A percentile compares a stretch with the other conserved stretches of the same genome.
phyloP scores from a whole-genome alignment of 64 coral and sea anemone species.

The Actinia tenebrosa region DNA sequence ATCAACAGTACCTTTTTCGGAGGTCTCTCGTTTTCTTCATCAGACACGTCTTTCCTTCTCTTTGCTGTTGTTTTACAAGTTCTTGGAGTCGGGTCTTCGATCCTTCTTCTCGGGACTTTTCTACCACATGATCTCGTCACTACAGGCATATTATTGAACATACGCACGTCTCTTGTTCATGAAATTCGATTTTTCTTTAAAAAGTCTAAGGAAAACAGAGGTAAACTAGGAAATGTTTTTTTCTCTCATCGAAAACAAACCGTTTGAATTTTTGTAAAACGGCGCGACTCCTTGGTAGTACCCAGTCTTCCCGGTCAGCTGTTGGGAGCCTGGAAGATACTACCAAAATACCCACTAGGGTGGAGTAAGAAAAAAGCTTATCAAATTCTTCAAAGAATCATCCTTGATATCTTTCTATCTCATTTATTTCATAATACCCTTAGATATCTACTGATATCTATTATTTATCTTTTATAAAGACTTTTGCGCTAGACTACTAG shows the following conservation, averaged over 20 bases:
- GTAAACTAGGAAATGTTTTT: neutral
- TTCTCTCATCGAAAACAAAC: constrained; percentile 13
- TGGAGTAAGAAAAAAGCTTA: neutral
- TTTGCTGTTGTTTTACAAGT: neutral
- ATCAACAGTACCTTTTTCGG: neutral
- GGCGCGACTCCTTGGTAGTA: neutral
- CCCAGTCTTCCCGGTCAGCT: neutral
- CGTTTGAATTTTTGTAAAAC: constrained; percentile 23
- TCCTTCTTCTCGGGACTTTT: constrained; percentile 16
- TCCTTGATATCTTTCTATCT: no score
- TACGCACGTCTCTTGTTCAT: neutral
- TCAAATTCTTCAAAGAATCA: neutral
- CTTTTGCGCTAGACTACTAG: neutral
- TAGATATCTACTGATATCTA: neutral
- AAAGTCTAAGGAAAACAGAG: neutral
- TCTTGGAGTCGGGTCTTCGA: constrained; percentile 47
- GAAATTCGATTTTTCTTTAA: neutral
- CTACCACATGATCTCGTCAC: constrained; percentile 44
- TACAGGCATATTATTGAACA: constrained; percentile 35
- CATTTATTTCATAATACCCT: no score
- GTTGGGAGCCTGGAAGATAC: neutral
- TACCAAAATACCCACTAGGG: neutral
- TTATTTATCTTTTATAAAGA: neutral
- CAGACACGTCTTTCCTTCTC: neutral
- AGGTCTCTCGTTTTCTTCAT: constrained; percentile 1